These are phyloP conservation scores for Lemur catta DNA, from an alignment of 2,797 vertebrate genomes.

Conservation along the genomic window DNA sequence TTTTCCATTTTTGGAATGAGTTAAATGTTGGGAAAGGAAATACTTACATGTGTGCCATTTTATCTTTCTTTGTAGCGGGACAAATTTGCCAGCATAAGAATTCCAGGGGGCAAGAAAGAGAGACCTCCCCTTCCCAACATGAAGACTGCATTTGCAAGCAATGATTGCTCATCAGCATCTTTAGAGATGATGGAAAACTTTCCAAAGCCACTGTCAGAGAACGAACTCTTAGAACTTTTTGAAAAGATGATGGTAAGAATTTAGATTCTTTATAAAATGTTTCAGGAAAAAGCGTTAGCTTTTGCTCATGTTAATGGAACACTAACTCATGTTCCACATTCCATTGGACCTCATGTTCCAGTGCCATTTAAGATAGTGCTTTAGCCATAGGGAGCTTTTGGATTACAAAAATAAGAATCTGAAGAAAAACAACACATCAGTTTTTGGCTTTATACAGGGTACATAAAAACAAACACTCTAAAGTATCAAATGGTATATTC, in stretches of 20 bases:
- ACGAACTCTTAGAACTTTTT: constrained; percentile 93
- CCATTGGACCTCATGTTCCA: neutral
- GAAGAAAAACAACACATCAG: neutral
- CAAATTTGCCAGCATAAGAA: constrained; percentile 96
- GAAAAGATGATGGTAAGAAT: constrained; percentile 99
- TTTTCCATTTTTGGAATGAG: neutral
- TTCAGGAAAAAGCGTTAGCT: neutral
- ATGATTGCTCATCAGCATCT: constrained; percentile 84
- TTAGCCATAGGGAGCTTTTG: neutral
- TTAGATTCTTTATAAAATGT: neutral
- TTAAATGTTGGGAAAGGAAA: neutral
- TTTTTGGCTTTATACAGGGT: neutral
- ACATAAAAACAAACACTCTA: neutral
- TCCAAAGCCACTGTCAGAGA: constrained; percentile 90
- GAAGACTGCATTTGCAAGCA: constrained; percentile 85
- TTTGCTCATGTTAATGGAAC: neutral
- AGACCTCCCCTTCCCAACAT: constrained; percentile 86
- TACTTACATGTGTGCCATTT: constrained; percentile 40
- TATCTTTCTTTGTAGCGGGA: constrained; percentile 88
- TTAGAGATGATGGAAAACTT: constrained; percentile 87
- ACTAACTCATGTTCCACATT: neutral
- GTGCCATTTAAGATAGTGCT: neutral
- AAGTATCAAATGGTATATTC: neutral
- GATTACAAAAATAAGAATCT: neutral
- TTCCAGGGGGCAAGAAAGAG: constrained; percentile 95